Base-by-base conservation (phyloP, 2,113 vertebrate species). In the Rhipidura dahli region DNA sequence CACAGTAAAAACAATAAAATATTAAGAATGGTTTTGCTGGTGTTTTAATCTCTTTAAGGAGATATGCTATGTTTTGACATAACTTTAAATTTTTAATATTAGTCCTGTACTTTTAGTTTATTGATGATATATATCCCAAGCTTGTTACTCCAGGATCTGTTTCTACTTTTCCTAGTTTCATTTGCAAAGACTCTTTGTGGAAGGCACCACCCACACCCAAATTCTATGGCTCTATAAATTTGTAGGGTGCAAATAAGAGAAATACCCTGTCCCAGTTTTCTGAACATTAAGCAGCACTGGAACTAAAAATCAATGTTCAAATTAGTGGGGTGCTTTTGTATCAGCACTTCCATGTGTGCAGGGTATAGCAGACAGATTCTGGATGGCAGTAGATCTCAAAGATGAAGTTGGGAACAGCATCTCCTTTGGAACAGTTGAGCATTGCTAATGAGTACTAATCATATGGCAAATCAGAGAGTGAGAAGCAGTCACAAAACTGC, bases 391-490 rank as follows among this genome's bases (percentile, higher is more conserved):
- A 83, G 73, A 71, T 91, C 57, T 85, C 57, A 73, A 63, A 91
- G 64, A 87, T 76, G 19, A 91, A 85, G 70, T 14, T 88, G 39
- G 45, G 59, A 96, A 88, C 39, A 77, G 54, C 35, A 85, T 80
- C 42, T 88, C n/a, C 66, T 93, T 94, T 79, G 56, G 60, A 93
- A 68, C 61, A 45, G 73, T 72, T 85, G 89, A 82, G 57, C 33
- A 61, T 87, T 96, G 70, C n/a, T 94, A 79, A 91, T 83, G 89
- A 96, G 69, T 76, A 60, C 53, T 95, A 94, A 94, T 97, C 88
- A 92, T 77, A 86, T 83, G 68, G 84, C n/a, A 85, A 85, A 70
- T 90, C 90, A 66, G 66, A 82, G 80, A 93, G 42, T 85, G 59
- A 88, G 59, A 96, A 90, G 42, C n/a, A 69, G 50, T 93, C 78